These are phyloP conservation scores for Hyperoplus immaculatus DNA, from an alignment of 2,797 vertebrate species.

Conservation along the genomic window DNA sequence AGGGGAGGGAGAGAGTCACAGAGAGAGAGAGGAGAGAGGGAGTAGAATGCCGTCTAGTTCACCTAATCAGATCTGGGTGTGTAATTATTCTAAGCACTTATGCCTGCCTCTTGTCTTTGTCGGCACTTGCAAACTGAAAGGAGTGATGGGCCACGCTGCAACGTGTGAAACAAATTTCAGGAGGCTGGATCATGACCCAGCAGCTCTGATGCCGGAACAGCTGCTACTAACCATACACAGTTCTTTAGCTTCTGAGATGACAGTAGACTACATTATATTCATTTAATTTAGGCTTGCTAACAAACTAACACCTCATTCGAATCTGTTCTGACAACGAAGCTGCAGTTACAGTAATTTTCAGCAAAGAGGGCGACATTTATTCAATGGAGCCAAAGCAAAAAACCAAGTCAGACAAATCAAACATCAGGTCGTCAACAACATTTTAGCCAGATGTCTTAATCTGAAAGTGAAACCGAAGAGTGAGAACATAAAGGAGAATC, in stretches of 20 bases:
- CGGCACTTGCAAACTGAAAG: conserved; percentile 43
- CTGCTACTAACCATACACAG: not conserved
- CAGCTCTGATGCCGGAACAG: conserved; percentile 25
- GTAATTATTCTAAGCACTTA: conserved; percentile 51
- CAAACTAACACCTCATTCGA: not conserved
- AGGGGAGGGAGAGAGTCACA: not conserved
- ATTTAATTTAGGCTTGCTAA: not conserved
- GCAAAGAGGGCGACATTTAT: not conserved
- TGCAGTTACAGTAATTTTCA: not conserved
- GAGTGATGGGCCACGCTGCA: not conserved
- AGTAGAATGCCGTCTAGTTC: too few relatives aligned
- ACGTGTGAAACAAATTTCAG: conserved; percentile 23
- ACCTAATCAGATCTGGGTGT: conserved; percentile 16
- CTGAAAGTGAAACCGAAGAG: not conserved
- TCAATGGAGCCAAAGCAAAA: not conserved
- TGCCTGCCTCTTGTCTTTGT: conserved; percentile 24
- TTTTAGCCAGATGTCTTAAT: not conserved
- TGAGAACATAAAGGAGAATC: too few relatives aligned
- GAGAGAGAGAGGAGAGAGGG: conserved; percentile 5
- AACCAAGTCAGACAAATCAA: not conserved
- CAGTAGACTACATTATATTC: not conserved
- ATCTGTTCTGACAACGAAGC: not conserved
- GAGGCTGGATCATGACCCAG: conserved; percentile 5
- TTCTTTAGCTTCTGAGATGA: not conserved
- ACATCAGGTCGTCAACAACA: not conserved